Evolutionary conservation across 2,888 invertebrate species (phyloP).

Genomic region (Caenorhabditis angaria): DNA sequence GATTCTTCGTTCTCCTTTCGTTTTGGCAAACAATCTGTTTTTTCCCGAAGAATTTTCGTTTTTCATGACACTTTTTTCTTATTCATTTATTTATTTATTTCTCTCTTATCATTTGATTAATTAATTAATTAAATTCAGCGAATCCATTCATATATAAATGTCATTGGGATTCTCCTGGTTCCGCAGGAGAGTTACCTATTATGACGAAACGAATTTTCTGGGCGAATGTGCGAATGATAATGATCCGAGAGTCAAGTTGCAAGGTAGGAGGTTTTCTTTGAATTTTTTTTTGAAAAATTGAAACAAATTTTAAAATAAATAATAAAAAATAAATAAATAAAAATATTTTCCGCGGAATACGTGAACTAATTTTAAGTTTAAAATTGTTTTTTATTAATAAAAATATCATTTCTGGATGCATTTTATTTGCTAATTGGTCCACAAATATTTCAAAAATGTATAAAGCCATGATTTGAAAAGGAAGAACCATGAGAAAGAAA

Average conservation of each 20-base stretch:
- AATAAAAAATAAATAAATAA: too few relatives aligned
- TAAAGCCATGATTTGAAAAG: too few relatives aligned
- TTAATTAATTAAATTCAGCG: neutral
- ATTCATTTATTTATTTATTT: neutral
- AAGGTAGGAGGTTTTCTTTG: constrained; percentile 27
- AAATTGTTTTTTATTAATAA: too few relatives aligned
- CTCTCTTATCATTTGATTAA: neutral
- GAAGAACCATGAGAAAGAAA: too few relatives aligned
- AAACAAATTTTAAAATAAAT: too few relatives aligned
- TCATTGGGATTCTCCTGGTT: constrained; percentile 41
- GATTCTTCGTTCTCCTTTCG: neutral
- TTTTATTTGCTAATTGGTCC: too few relatives aligned
- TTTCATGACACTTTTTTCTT: neutral
- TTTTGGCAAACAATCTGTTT: neutral
- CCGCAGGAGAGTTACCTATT: constrained; percentile 42
- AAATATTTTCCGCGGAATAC: too few relatives aligned
- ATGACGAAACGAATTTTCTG: constrained; percentile 26
- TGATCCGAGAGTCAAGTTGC: constrained; percentile 31
- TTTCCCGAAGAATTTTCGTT: neutral
- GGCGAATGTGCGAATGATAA: constrained; percentile 34
- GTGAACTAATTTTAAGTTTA: too few relatives aligned
- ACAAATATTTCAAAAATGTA: too few relatives aligned
- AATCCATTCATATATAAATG: constrained; percentile 20
- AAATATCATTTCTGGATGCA: too few relatives aligned
- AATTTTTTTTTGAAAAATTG: constrained; percentile 17